A percentile compares a stretch with the other conserved stretches of the same genome.
Conservation (phyloP, 2,113 vertebrate genomes). For the Pedionomus torquatus region DNA sequence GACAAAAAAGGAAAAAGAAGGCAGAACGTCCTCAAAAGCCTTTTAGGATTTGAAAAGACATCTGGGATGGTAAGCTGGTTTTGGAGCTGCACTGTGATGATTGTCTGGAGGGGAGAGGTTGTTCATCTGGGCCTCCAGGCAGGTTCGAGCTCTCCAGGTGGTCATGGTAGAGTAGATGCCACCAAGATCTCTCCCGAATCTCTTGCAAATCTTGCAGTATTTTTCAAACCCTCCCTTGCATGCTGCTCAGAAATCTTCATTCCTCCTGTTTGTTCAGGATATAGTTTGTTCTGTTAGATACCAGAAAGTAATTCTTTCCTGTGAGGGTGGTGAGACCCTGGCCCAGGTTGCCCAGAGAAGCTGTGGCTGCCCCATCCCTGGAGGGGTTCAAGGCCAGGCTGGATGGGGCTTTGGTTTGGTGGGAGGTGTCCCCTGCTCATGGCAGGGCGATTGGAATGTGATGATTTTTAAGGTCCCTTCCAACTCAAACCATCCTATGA, state of each 20-base stretch:
- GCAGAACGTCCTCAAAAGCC: background rate
- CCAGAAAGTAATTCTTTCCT: too few species aligned
- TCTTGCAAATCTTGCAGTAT: accelerated
- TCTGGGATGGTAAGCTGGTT: background rate
- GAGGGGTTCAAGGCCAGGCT: too few species aligned
- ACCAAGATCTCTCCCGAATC: accelerated
- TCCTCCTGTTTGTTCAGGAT: background rate
- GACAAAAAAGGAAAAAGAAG: accelerated
- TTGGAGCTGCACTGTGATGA: background rate
- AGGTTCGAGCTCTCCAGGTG: background rate
- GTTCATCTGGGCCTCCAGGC: background rate
- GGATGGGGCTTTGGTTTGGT: too few species aligned
- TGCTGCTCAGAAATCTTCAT: background rate
- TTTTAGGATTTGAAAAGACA: background rate
- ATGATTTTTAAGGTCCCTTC: too few species aligned
- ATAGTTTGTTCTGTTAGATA: too few species aligned
- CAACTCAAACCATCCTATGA: too few species aligned
- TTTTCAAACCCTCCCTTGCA: background rate
- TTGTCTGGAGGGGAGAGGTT: background rate
- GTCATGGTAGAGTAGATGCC: accelerated
- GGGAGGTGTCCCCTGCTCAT: too few species aligned
- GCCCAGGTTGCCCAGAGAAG: too few species aligned
- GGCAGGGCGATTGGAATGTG: too few species aligned
- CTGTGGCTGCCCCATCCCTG: too few species aligned
- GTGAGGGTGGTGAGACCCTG: too few species aligned